phyloP scores from a whole-genome alignment of 2,888 invertebrate species.

The Eurytoma adleriae region DNA sequence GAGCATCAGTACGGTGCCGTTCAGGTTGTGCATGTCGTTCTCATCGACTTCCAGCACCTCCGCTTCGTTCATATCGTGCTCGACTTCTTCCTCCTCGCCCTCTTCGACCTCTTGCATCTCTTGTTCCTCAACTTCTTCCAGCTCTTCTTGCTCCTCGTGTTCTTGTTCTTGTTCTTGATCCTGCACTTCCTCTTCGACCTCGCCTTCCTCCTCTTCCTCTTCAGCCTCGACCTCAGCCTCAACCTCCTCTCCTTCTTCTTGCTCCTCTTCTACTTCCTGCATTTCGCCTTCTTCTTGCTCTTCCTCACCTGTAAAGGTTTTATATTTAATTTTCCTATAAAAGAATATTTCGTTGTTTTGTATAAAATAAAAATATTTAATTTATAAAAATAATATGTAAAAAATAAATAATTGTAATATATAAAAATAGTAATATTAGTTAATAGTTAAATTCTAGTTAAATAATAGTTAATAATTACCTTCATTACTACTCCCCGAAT shows the following conservation, averaged over 20 bases:
- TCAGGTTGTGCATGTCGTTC: slow-evolving; percentile 67
- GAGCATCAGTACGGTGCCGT: slow-evolving; percentile 74
- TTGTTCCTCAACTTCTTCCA: slow-evolving; percentile 49
- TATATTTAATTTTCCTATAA: not conserved
- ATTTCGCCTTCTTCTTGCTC: slow-evolving; percentile 35
- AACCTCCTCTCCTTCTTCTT: slow-evolving; percentile 45
- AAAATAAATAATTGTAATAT: not conserved
- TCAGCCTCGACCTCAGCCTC: slow-evolving; percentile 54
- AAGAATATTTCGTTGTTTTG: not conserved
- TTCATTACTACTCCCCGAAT: slow-evolving; percentile 54
- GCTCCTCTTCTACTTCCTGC: slow-evolving; percentile 47
- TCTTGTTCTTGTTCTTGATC: slow-evolving; percentile 51
- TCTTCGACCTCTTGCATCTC: slow-evolving; percentile 40
- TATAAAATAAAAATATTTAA: not conserved
- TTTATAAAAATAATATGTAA: not conserved
- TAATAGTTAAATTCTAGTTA: too few relatives aligned
- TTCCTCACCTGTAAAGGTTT: slow-evolving; percentile 32
- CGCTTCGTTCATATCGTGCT: slow-evolving; percentile 53
- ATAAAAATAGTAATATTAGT: too few relatives aligned
- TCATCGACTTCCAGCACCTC: slow-evolving; percentile 63
- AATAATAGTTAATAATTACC: too few relatives aligned
- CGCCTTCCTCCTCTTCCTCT: slow-evolving; percentile 40
- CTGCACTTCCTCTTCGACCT: slow-evolving; percentile 55
- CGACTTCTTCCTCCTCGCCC: slow-evolving; percentile 52
- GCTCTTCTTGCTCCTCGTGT: slow-evolving; percentile 40